Conservation (phyloP, 1,140 invertebrate genomes). For the Hylyphantes graminicola region DNA sequence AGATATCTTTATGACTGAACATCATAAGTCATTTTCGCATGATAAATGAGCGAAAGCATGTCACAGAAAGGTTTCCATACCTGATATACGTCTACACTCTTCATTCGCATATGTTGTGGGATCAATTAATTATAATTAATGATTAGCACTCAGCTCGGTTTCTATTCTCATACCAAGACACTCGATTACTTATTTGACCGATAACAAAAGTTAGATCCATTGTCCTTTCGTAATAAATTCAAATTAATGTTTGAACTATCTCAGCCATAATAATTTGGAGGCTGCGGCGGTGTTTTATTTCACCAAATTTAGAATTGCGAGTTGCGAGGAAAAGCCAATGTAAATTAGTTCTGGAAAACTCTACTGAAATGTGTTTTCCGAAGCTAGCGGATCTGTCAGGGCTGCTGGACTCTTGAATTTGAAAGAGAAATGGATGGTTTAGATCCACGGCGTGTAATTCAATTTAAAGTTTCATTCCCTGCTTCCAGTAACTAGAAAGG, state of each 20-base stretch:
- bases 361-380: not conserved
- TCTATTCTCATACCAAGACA: not conserved
- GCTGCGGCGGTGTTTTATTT: conserved; percentile 16
- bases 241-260: conserved; percentile 17
- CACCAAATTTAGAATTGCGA: conserved; percentile 2
- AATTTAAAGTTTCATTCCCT: not conserved
- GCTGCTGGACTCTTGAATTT: conserved; percentile 27
- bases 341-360: conserved; percentile 20
- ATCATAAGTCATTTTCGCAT: conserved; percentile 1
- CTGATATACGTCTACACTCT: not conserved
- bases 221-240: conserved; percentile 36
- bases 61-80: conserved; percentile 20
- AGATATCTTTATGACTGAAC: not conserved
- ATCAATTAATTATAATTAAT: conserved; percentile 41
- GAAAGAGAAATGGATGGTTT: conserved; percentile 34
- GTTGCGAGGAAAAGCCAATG: conserved; percentile 1
- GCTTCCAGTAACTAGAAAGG: too few species aligned
- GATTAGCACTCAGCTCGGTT: conserved; percentile 8
- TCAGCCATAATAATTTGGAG: conserved; percentile 5
- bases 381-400: not conserved
- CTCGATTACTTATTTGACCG: conserved; percentile 24
- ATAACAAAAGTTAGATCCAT: conserved; percentile 5
- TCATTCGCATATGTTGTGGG: conserved; percentile 3
- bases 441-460: not conserved
- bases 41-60: conserved; percentile 20